Base-by-base conservation (phyloP, 2,888 invertebrate genomes). In the Drosophila meridiana region DNA sequence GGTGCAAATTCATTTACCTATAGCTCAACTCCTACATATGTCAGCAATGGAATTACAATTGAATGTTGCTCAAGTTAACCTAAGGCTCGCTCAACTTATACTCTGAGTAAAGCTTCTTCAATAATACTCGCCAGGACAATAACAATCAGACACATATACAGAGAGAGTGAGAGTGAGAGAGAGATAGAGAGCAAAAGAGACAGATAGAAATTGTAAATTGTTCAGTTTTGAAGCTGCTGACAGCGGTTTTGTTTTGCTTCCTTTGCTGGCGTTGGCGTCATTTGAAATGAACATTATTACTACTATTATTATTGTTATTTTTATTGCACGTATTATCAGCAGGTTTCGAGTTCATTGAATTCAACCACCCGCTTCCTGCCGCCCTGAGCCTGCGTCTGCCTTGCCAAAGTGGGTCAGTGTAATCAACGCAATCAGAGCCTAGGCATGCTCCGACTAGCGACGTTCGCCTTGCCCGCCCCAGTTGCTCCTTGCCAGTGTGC, bases 311-410 rank as follows among this genome's bases (percentile, higher is more conserved):
- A 78, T 73, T 85, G 76, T 72, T 75, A 82, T 78, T 82, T 69
- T 69, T 77, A 64, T 75, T 73, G 76, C 65, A 45, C 78, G 82
- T 76, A 76, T 84, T 87, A 87, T 87, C 87, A 88, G 87, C 80
- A 78, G 80, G 89, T 87, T 87, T 88, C 87, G 89, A 87, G 87
- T 87, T 87, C 87, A 87, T 87, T 87, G 87, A 88, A 87, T 87
- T 88, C 83, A 69, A 80, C 80, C 38, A 47, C 11, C 57, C 38
- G 56, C 45, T 52, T 64, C 47, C 67, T 56, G 60, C 47, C 55
- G 36, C 47, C 30, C 38, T 45, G 59, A 52, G 40, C 48, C 68
- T 48, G 74, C 76, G 77, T 79, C 20, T 20, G 42, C 42, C 85
- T 81, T 87, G 85, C 68, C 83, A 84, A 87, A 88, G 84, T 87